phyloP scores from a whole-genome alignment of 2,113 vertebrate species.

The Taxidea taxus region DNA sequence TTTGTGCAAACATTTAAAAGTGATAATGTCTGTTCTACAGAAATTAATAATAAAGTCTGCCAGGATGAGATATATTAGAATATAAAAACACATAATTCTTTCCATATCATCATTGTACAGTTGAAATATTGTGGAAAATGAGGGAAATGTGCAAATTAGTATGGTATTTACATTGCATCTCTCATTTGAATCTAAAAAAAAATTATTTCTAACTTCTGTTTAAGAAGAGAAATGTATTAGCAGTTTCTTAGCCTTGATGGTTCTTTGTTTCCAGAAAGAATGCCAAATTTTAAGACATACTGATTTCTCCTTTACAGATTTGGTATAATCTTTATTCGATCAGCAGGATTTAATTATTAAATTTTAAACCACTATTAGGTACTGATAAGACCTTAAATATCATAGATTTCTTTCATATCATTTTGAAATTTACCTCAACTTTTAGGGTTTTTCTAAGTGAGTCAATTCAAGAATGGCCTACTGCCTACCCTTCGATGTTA shows the following conservation, averaged over 20 bases:
- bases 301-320: slow-evolving; percentile 25
- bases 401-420: neutral
- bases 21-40: neutral
- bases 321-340: neutral
- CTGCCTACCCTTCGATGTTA: neutral
- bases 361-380: neutral
- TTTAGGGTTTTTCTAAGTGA: neutral
- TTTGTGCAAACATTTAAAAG: slow-evolving; percentile 19
- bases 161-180: neutral
- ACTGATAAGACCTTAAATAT: neutral
- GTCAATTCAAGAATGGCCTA: neutral
- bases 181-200: neutral
- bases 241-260: neutral
- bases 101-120: neutral
- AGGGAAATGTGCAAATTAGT: neutral
- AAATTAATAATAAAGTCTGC: neutral
- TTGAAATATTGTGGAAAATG: neutral
- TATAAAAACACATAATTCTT: neutral
- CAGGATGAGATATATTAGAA: neutral
- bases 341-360: neutral
- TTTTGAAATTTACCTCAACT: neutral
- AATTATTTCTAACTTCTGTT: slow-evolving; percentile 8
- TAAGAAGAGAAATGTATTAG: neutral
- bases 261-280: neutral
- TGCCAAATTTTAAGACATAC: neutral